Evolutionary conservation across 2,113 vertebrate genomes (phyloP).

Genomic region (Condylura cristata): DNA sequence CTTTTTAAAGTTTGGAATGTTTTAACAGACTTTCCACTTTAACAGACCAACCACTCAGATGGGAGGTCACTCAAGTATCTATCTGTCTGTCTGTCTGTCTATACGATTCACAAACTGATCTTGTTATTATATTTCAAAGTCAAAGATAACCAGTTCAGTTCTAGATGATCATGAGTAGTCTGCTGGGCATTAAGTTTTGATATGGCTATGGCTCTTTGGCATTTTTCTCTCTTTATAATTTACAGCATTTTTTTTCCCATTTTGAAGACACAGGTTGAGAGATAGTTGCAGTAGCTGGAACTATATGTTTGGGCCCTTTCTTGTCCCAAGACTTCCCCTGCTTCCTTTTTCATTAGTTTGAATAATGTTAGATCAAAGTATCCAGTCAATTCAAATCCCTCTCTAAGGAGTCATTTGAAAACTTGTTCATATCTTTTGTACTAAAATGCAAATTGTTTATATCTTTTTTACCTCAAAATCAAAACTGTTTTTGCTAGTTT

Average conservation of each 20-base stretch:
- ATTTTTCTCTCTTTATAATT: slow-evolving; percentile 20
- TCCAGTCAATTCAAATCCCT: background rate
- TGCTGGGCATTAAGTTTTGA: background rate
- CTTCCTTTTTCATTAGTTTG: background rate
- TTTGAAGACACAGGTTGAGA: background rate
- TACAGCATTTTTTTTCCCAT: background rate
- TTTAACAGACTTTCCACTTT: background rate
- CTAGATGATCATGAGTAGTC: background rate
- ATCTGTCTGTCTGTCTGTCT: background rate
- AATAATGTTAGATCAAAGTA: background rate
- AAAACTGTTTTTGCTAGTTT: background rate
- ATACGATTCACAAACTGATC: background rate
- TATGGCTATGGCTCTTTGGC: background rate
- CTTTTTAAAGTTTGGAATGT: background rate
- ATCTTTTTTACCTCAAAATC: background rate
- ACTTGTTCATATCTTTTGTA: background rate
- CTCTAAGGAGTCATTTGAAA: background rate
- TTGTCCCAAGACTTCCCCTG: background rate
- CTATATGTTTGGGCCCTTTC: background rate
- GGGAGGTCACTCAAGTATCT: background rate
- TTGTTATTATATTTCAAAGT: background rate
- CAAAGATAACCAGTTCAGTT: background rate
- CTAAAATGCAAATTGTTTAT: background rate
- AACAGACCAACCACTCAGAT: background rate
- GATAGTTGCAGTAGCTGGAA: background rate